These are phyloP conservation scores for Tupiocoris notatus DNA, from an alignment of 2,888 invertebrate genomes.

Conservation along the genomic window DNA sequence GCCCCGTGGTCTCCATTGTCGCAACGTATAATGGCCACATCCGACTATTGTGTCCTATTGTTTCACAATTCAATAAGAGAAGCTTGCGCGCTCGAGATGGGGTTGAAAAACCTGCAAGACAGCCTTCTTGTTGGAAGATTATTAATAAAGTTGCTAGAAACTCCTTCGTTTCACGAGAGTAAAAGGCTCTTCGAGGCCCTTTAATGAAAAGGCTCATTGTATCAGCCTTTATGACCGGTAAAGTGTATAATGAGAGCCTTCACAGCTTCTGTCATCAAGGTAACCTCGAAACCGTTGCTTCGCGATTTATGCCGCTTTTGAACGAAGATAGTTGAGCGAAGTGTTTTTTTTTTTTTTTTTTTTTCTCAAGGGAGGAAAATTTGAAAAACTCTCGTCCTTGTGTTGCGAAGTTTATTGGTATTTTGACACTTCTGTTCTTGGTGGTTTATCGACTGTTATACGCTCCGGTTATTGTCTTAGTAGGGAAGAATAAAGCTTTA, in stretches of 20 bases:
- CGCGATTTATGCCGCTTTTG: conserved; percentile 23
- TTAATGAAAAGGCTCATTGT: conserved; percentile 49
- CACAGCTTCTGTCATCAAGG: conserved; percentile 34
- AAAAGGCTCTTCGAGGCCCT: conserved; percentile 19
- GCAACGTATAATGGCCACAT: conserved; percentile 47
- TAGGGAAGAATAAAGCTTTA: no score
- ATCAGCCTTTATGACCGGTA: conserved; percentile 46
- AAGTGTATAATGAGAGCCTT: conserved; percentile 43
- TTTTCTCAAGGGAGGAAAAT: no score
- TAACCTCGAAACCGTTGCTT: conserved; percentile 23
- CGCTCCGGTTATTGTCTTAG: no score
- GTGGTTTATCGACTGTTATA: no score
- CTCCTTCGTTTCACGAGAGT: conserved; percentile 27
- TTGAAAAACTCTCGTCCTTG: no score
- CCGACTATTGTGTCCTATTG: conserved; percentile 48
- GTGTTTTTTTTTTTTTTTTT: no score
- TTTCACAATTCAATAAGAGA: conserved; percentile 47
- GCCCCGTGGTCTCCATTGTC: conserved; percentile 41
- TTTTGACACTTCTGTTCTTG: no score
- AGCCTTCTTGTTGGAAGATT: conserved; percentile 40
- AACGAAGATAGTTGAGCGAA: not conserved
- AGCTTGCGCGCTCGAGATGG: not conserved
- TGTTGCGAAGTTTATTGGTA: no score
- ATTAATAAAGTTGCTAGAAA: conserved; percentile 45
- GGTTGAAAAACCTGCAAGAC: conserved; percentile 44